A percentile compares a stretch with the other conserved stretches of the same genome.
These are phyloP conservation scores for Acanthaster planci DNA, from an alignment of 35 echinoderm and acorn worm species.

Conservation along the genomic window DNA sequence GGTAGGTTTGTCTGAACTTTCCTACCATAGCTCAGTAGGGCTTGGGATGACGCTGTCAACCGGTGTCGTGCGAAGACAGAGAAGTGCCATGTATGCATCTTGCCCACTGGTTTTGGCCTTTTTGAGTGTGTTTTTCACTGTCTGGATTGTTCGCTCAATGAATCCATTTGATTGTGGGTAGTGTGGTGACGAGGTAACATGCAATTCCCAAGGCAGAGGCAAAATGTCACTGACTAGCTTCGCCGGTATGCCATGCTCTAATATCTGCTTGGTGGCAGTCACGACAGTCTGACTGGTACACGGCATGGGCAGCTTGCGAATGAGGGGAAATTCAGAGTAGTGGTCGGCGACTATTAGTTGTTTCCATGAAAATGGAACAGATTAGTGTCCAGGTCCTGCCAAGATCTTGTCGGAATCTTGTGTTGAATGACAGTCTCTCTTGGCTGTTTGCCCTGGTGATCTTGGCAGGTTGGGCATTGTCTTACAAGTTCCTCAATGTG, in stretches of 20 bases:
- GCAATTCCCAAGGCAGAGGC: slow-evolving; percentile 32
- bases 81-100: slow-evolving; percentile 40
- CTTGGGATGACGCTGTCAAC: slow-evolving; percentile 58
- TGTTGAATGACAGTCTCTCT: slow-evolving; percentile 6
- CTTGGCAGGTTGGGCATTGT: slow-evolving; percentile 35
- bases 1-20: slow-evolving; percentile 40
- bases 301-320: slow-evolving; percentile 24
- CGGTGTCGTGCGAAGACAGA: slow-evolving; percentile 48
- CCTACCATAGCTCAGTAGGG: slow-evolving; percentile 56
- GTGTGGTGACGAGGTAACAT: slow-evolving; percentile 37
- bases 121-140: slow-evolving; percentile 59
- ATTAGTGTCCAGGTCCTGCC: slow-evolving; percentile 52
- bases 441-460: slow-evolving; percentile 1
- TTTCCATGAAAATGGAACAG: slow-evolving; percentile 44
- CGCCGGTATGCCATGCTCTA: slow-evolving; percentile 59
- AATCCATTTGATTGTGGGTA: slow-evolving; percentile 73
- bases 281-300: slow-evolving; percentile 38
- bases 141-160: slow-evolving; percentile 50
- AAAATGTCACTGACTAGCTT: slow-evolving; percentile 48
- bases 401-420: slow-evolving; percentile 33
- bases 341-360: slow-evolving; percentile 40
- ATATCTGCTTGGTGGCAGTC: slow-evolving; percentile 31
- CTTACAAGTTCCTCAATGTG: slow-evolving; percentile 41
- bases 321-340: slow-evolving; percentile 52
- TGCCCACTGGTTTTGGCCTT: slow-evolving; percentile 30